Evolutionary conservation across 23 tunicate species (phyloP), one percentile per base, ranked within the genome.

Genomic region (Ascidia mentula): DNA sequence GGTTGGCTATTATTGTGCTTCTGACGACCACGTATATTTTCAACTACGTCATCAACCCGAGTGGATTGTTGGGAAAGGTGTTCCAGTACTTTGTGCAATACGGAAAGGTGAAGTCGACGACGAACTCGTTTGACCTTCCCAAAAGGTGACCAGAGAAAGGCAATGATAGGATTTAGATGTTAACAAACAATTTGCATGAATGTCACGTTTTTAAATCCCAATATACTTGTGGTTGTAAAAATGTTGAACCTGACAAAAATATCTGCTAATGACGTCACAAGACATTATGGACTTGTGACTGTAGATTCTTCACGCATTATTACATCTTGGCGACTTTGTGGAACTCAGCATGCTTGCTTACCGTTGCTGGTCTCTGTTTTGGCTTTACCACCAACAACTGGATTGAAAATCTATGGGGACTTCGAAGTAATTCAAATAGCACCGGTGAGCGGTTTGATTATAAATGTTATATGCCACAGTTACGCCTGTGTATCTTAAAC

Each of bases 251-350:
- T n/a, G n/a, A n/a, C n/a, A n/a, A n/a, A n/a, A n/a, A n/a, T n/a
- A n/a, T n/a, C n/a, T n/a, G n/a, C n/a, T n/a, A n/a, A n/a, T n/a
- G n/a, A n/a, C n/a, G n/a, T n/a, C n/a, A n/a, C n/a, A n/a, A n/a
- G n/a, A n/a, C n/a, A n/a, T n/a, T n/a, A n/a, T n/a, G n/a, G n/a
- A n/a, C 13, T 69, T 69, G 22, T 69, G 22, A 17, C 26, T 34
- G 6, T 60, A 85, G 89, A 12, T 85, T 40, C 70, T 85, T 85
- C 72, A 77, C 82, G 4, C 89, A 85, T 38, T 85, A 40, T 36
- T 85, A 85, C 69, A 34, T 77, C 7, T 53, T 77, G 12, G 89
- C 89, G 0, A 34, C 82, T 1, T 30, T 78, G 18, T 85, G 89
- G 89, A 85, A 85, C 37, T 34, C 38, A 17, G 78, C 46, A 0